Evolutionary conservation across 2,888 invertebrate species (phyloP), one percentile per base, ranked within the genome.

Genomic region (Lithophane ornitopus): DNA sequence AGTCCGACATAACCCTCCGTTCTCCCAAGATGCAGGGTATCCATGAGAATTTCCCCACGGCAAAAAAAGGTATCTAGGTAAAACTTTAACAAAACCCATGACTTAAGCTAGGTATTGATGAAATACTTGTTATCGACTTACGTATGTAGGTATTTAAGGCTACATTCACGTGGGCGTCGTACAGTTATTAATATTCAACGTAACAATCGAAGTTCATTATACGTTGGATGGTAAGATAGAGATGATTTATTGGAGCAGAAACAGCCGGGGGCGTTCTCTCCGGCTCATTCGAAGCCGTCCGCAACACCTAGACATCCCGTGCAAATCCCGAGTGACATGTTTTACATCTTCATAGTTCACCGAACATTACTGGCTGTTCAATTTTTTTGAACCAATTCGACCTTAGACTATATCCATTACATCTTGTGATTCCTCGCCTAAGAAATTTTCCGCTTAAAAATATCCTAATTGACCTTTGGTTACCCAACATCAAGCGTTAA

Each of bases 311-410:
- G 84, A 87, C 87, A 87, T 88, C 89, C 89, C 87, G 86, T 88
- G 88, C 85, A 89, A 90, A 90, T 87, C 87, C 90, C 86, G 78
- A 66, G 86, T 87, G 91, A 89, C 88, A 88, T 89, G 89, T 88
- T 87, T 88, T 87, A 86, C 76, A 86, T 88, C 74, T 84, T 78
- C 85, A 82, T 86, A 81, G 87, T 84, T 88, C 89, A 84, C 85
- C 85, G 82, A 85, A 86, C 82, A 87, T 87, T 68, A 78, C 80
- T 86, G 84, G 78, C 83, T 82, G 87, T 86, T 88, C 86, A 86
- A 87, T 85, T 87, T 88, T 90, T 87, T 87, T 88, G 80, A 87
- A 84, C 78, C 80, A 86, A 88, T 84, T 82, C 83, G 72, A 78
- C 78, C 78, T 62, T 54, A 81, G 70, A 84, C 83, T 84, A 80